Evolutionary conservation across 2,113 vertebrate species (phyloP).

Genomic region (Odontesthes bonariensis): DNA sequence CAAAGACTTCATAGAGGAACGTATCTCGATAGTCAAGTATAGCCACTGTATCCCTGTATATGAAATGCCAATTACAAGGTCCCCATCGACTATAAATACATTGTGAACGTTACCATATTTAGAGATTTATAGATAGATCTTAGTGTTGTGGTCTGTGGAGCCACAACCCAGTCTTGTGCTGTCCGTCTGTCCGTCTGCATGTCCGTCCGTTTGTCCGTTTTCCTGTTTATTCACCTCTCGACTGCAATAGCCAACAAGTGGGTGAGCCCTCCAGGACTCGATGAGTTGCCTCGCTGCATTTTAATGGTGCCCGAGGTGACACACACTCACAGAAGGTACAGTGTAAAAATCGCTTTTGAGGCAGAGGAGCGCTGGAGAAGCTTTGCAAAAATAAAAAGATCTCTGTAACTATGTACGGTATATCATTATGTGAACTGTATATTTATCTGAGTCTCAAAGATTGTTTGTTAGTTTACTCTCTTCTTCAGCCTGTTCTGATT

Average conservation of each 20-base stretch:
- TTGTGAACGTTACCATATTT: conserved; percentile 76
- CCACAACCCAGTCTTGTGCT: conserved; percentile 76
- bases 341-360: conserved; percentile 47
- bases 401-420: conserved; percentile 80
- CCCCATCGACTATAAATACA: conserved; percentile 75
- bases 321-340: conserved; percentile 48
- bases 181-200: conserved; percentile 67
- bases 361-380: conserved; percentile 52
- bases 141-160: conserved; percentile 61
- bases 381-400: conserved; percentile 58
- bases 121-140: conserved; percentile 77
- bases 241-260: conserved; percentile 69
- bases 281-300: conserved; percentile 41
- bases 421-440: conserved; percentile 77
- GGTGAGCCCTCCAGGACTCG: conserved; percentile 53
- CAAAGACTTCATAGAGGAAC: conserved; percentile 65
- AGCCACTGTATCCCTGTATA: conserved; percentile 77
- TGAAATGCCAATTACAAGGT: conserved; percentile 73
- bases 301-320: conserved; percentile 51
- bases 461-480: conserved; percentile 76
- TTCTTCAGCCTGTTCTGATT: conserved; percentile 81
- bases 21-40: conserved; percentile 79
- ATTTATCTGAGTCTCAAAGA: conserved; percentile 80
- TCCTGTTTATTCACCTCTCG: conserved; percentile 72
- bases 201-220: conserved; percentile 68